phyloP scores from a whole-genome alignment of 64 coral and sea anemone species.

The Pocillopora verrucosa region DNA sequence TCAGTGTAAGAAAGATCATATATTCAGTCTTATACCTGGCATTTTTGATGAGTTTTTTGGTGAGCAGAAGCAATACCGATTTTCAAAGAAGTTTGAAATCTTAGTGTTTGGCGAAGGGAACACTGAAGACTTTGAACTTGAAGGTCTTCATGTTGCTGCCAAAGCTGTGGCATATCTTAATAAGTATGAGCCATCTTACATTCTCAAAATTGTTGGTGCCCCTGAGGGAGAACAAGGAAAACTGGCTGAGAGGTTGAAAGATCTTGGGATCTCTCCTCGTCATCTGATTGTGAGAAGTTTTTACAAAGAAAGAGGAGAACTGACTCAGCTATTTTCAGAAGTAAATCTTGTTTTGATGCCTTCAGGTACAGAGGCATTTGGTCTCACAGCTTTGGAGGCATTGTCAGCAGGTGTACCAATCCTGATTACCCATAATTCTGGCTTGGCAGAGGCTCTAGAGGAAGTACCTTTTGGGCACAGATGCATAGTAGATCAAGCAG shows the following conservation, averaged over 20 bases:
- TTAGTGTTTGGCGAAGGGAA: no score
- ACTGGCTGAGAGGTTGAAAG: neutral
- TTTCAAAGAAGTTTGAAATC: no score
- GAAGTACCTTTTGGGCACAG: neutral
- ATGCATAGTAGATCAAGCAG: neutral
- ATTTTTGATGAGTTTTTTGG: no score
- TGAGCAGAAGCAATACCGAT: no score
- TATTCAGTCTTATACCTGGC: no score
- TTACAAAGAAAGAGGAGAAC: neutral
- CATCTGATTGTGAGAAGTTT: neutral
- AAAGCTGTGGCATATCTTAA: no score
- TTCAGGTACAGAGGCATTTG: slow-evolving; percentile 5
- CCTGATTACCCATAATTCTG: neutral
- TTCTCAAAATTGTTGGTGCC: neutral
- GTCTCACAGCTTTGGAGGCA: neutral
- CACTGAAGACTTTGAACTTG: no score
- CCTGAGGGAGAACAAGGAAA: neutral
- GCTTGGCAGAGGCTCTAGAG: neutral
- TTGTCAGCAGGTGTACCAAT: slow-evolving; percentile 21
- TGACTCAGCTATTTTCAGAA: neutral
- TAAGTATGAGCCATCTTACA: no score
- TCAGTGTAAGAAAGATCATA: no score
- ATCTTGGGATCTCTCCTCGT: accelerated
- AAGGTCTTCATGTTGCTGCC: no score
- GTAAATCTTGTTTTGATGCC: slow-evolving; percentile 5